These are phyloP conservation scores for Drosophila seguyi DNA, from an alignment of 1,140 invertebrate genomes.

Conservation along the genomic window DNA sequence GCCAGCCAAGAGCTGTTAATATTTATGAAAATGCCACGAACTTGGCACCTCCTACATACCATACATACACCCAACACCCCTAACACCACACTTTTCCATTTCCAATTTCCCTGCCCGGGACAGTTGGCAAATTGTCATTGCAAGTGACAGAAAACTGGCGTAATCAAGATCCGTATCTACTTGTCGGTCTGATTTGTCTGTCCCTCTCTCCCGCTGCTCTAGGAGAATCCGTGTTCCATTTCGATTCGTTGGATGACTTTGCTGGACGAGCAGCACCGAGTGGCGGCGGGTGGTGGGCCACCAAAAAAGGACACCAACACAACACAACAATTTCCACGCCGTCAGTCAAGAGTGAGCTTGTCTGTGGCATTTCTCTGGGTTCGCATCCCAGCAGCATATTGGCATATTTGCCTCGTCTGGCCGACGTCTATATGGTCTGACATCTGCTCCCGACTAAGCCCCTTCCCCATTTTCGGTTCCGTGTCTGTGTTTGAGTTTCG, in stretches of 20 bases:
- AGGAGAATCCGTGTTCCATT: slow-evolving; percentile 24
- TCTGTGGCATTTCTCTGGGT: slow-evolving; percentile 28
- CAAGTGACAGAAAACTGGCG: slow-evolving; percentile 39
- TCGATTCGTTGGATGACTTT: slow-evolving; percentile 27
- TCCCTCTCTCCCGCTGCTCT: slow-evolving; percentile 14
- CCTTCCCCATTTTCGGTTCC: neutral
- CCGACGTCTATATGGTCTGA: slow-evolving; percentile 56
- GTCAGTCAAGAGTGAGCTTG: slow-evolving; percentile 20
- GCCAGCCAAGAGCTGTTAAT: slow-evolving; percentile 48
- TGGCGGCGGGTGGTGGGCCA: neutral
- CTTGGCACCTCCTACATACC: slow-evolving; percentile 48
- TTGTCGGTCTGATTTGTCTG: slow-evolving; percentile 66
- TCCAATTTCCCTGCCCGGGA: slow-evolving; percentile 7
- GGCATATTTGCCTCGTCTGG: slow-evolving; percentile 59
- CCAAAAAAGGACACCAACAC: neutral
- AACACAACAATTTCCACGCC: slow-evolving; percentile 8
- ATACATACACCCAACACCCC: neutral
- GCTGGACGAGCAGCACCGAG: slow-evolving; percentile 13
- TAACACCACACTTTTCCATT: neutral
- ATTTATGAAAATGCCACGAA: slow-evolving; percentile 67
- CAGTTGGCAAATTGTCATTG: slow-evolving; percentile 70
- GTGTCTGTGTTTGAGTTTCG: slow-evolving; percentile 20
- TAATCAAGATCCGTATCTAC: slow-evolving; percentile 72
- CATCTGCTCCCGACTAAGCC: slow-evolving; percentile 25
- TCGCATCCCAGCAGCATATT: slow-evolving; percentile 39